Evolutionary conservation across 2,113 vertebrate genomes (phyloP).

Genomic region (Cisticola juncidis): DNA sequence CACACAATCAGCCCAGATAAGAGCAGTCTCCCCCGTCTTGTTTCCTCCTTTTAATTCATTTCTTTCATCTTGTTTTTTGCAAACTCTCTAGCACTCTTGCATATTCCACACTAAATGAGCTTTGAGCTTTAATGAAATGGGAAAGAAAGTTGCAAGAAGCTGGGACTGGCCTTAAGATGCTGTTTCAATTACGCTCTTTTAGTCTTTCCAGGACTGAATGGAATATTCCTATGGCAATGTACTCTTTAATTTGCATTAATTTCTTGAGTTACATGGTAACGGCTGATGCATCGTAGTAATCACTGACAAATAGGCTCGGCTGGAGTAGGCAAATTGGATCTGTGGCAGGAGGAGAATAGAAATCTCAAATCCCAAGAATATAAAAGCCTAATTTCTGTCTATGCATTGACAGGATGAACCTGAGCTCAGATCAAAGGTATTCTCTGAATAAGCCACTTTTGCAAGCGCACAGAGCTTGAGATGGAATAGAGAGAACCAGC

Average conservation of each 20-base stretch:
- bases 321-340: constrained; percentile 4
- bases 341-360: neutral
- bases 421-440: neutral
- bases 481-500: neutral
- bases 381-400: constrained; percentile 8
- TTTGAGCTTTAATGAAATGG: neutral
- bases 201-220: neutral
- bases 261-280: neutral
- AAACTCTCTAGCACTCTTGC: neutral
- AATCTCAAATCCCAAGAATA: neutral
- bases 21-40: neutral
- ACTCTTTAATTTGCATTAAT: constrained; percentile 6
- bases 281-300: neutral
- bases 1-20: neutral
- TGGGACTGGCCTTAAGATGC: neutral
- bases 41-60: constrained; percentile 24
- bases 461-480: neutral
- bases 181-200: neutral
- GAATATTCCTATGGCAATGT: neutral
- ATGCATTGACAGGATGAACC: neutral
- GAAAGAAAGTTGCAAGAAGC: neutral
- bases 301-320: neutral
- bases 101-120: neutral
- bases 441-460: neutral
- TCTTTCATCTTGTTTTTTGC: constrained; percentile 24